These are phyloP conservation scores for Mus spicilegus DNA, from an alignment of 2,113 vertebrate species.

Conservation along the genomic window DNA sequence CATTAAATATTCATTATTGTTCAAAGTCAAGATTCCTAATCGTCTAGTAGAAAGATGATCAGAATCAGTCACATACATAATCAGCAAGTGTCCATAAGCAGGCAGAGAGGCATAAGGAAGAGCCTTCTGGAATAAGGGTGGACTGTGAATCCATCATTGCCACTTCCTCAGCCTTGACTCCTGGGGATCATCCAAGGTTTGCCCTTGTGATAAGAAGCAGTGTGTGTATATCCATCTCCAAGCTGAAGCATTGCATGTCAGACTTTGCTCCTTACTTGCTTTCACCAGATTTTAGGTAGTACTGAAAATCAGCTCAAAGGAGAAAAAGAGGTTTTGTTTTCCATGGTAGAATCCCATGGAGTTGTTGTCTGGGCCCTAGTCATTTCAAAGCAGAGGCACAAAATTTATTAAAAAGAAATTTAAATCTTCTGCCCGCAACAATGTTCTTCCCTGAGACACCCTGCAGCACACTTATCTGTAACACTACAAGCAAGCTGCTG, in stretches of 20 bases:
- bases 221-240: conserved; percentile 14
- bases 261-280: conserved; percentile 47
- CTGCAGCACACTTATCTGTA: not conserved
- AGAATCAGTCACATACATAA: not conserved
- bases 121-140: not conserved
- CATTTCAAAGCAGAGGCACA: conserved; percentile 38
- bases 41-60: not conserved
- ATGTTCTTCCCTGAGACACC: not conserved
- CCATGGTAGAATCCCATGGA: not conserved
- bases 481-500: not conserved
- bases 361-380: not conserved
- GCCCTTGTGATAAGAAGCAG: conserved; percentile 34
- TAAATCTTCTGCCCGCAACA: conserved; percentile 62
- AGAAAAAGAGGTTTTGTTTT: not conserved
- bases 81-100: not conserved
- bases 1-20: conserved; percentile 5
- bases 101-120: not conserved
- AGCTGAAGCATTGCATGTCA: not conserved
- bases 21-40: not conserved
- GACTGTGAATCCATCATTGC: not conserved
- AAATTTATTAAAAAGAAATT: conserved; percentile 65
- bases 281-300: conserved; percentile 49
- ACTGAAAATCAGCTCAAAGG: conserved; percentile 7
- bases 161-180: not conserved
- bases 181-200: not conserved